phyloP scores from a whole-genome alignment of 2,888 invertebrate genomes.

The Conistra vaccinii region DNA sequence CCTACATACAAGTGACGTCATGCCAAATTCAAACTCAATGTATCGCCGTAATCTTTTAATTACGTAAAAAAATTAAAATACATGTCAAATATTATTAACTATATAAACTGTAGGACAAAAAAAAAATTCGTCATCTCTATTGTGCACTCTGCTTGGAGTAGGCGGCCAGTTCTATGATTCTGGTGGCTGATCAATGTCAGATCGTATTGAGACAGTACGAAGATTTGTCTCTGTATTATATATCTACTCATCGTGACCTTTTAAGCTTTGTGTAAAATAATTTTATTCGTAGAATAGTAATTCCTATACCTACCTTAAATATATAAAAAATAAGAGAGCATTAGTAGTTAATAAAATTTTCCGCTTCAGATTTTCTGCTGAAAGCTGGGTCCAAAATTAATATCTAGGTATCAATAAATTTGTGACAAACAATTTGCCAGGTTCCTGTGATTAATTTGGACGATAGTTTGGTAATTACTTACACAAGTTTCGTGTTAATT shows the following conservation, averaged over 20 bases:
- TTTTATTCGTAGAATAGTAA: neutral
- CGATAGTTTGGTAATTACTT: conserved; percentile 48
- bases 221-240: neutral
- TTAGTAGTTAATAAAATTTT: neutral
- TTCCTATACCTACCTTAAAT: neutral
- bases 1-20: too few species aligned
- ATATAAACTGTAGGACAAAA: too few species aligned
- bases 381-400: conserved; percentile 30
- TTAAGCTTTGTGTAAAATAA: neutral
- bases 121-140: too few species aligned
- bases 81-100: too few species aligned
- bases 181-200: neutral
- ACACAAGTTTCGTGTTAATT: conserved; percentile 37
- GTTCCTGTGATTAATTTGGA: conserved; percentile 46
- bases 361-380: neutral
- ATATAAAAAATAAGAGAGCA: neutral
- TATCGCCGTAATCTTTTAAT: too few species aligned
- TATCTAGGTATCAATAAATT: conserved; percentile 40
- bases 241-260: neutral
- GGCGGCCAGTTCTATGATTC: neutral
- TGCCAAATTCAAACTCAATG: too few species aligned
- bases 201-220: neutral
- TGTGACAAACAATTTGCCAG: conserved; percentile 36
- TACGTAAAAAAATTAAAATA: too few species aligned
- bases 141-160: neutral